Evolutionary conservation across 2,888 invertebrate genomes (phyloP), one percentile per base, ranked within the genome.

Genomic region (Ichneumoninae sp.): DNA sequence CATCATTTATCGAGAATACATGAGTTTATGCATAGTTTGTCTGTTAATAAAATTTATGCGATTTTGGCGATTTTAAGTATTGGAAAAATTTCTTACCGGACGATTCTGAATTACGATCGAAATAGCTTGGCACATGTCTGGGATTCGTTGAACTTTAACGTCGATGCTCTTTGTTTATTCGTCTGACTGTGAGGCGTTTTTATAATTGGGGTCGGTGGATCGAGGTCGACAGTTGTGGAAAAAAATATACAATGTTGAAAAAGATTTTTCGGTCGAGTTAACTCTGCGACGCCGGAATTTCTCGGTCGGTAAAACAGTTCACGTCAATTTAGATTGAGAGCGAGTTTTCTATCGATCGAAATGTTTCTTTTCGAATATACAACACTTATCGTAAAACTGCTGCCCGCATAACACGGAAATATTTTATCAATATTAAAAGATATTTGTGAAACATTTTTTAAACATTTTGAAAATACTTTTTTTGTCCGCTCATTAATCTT

Each of bases 51-150:
- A 82, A 66, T 5, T 3, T 44, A 13, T 13, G 44, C 44, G 44
- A 44, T 10, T 40, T 40, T 8, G 40, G 8, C 10, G 10, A 40
- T 2, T 40, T 40, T 10, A 40, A 5, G 40, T 1, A 40, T 10
- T 3, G 1, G 1, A 10, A 2, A 10, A 40, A 40, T 40, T 40
- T 33, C 30, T 33, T 33, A 33, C 26, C n/a, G 92, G 95, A 75
- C 88, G 90, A 57, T 90, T 93, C 74, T 54, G 86, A 71, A 87
- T 93, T 47, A 92, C 94, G 6, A 50, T 86, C 16, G 87, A 88
- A 76, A 78, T 92, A 3, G 74, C 63, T 2, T 81, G 88, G 54
- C 79, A 87, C 63, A 83, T 87, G 81, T 78, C 85, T 6, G 52
- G 13, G 6, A 54, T 52, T 50, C 6, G 65, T 19, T 79, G 13